phyloP scores from a whole-genome alignment of 1,140 invertebrate species.

The Colletes latitarsis region DNA sequence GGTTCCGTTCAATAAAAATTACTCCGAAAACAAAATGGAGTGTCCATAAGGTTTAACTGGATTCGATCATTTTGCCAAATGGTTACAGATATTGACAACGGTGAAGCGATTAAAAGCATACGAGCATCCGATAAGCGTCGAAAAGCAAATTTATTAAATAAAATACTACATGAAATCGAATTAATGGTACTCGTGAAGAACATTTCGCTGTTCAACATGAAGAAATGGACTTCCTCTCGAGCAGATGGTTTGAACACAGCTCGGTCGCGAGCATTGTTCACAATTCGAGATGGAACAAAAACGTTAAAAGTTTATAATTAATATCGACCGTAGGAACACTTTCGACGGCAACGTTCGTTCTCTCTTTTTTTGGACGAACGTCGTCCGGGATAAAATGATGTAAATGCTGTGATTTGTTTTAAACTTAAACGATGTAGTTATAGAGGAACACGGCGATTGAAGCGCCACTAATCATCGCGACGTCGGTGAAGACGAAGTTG shows the following conservation, averaged over 20 bases:
- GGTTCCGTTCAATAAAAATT: no score
- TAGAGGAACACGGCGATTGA: neutral
- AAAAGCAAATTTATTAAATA: neutral
- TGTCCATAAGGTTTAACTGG: no score
- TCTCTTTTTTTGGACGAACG: neutral
- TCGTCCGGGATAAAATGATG: slow-evolving; percentile 29
- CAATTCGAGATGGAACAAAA: neutral
- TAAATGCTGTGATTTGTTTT: slow-evolving; percentile 53
- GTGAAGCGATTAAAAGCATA: no score
- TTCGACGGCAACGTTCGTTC: slow-evolving; percentile 14
- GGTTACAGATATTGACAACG: no score
- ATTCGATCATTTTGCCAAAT: no score
- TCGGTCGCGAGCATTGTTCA: neutral
- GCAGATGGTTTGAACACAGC: neutral
- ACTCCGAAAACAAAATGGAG: no score
- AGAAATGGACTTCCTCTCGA: neutral
- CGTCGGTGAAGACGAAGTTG: slow-evolving; percentile 27
- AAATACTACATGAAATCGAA: slow-evolving; percentile 8
- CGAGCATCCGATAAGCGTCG: no score
- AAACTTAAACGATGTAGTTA: slow-evolving; percentile 33
- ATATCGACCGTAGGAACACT: slow-evolving; percentile 18
- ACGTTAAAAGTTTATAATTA: slow-evolving; percentile 13
- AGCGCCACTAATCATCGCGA: slow-evolving; percentile 3
- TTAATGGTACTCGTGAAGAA: slow-evolving; percentile 10
- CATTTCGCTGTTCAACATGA: neutral